Evolutionary conservation across 2,113 vertebrate species (phyloP).

Genomic region (Odontesthes bonariensis): DNA sequence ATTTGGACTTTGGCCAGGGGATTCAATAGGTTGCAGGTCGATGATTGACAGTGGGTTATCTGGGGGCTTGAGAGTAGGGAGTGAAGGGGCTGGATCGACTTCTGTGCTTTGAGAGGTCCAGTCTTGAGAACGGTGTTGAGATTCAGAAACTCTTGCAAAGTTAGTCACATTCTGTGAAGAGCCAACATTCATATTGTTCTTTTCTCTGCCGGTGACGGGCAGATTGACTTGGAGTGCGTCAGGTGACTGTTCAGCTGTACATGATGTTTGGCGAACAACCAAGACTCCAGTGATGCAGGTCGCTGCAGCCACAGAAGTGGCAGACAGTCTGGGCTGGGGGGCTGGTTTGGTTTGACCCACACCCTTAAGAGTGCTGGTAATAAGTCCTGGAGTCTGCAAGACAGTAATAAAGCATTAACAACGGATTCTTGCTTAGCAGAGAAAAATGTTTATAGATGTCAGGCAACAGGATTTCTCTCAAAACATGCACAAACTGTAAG

Average conservation of each 20-base stretch:
- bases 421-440: too few species aligned
- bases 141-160: background rate
- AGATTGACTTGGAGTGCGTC: slow-evolving; percentile 47
- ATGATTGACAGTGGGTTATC: slow-evolving; percentile 71
- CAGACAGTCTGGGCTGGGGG: background rate
- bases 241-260: slow-evolving; percentile 12
- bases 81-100: slow-evolving; percentile 12
- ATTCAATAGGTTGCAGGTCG: slow-evolving; percentile 58
- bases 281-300: slow-evolving; percentile 29
- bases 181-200: background rate
- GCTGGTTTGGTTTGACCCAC: slow-evolving; percentile 12
- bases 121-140: slow-evolving; percentile 14
- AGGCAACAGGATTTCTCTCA: too few species aligned
- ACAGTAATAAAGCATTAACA: background rate
- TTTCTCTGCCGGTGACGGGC: slow-evolving; percentile 31
- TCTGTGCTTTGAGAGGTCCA: slow-evolving; percentile 35
- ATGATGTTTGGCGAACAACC: slow-evolving; percentile 35
- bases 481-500: too few species aligned
- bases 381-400: slow-evolving; percentile 43
- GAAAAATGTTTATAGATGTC: too few species aligned
- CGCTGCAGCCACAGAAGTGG: slow-evolving; percentile 1
- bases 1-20: background rate
- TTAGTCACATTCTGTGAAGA: background rate
- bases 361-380: slow-evolving; percentile 21
- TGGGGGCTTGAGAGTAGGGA: slow-evolving; percentile 44